Evolutionary conservation across 2,888 invertebrate species (phyloP).

Genomic region (Drosophila fulvimacula): DNA sequence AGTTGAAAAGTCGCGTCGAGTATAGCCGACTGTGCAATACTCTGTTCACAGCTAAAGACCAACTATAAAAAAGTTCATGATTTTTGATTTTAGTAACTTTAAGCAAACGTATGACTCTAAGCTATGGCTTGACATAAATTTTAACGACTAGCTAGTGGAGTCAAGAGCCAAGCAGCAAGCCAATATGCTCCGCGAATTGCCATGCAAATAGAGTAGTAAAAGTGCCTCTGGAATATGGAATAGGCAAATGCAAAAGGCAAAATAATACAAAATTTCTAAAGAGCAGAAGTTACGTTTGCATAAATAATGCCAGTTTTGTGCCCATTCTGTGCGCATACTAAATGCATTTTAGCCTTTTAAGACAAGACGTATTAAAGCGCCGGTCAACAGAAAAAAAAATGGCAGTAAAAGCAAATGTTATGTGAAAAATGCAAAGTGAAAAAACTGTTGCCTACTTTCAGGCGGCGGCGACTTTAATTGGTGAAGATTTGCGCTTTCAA

Average conservation of each 20-base stretch:
- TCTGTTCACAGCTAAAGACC: not conserved
- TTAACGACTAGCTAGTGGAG: not conserved
- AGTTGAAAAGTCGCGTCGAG: not conserved
- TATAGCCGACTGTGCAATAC: not conserved
- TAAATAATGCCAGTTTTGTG: conserved; percentile 73
- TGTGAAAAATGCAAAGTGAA: conserved; percentile 4
- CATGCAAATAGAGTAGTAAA: not conserved
- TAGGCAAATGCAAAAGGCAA: conserved; percentile 46
- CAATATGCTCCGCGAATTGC: not conserved
- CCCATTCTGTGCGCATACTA: conserved; percentile 67
- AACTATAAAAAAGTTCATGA: not conserved
- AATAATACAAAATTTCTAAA: conserved; percentile 74
- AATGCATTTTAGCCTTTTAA: conserved; percentile 63
- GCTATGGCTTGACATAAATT: not conserved
- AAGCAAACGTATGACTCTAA: not conserved
- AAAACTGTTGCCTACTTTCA: conserved; percentile 40
- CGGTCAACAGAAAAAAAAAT: conserved; percentile 2
- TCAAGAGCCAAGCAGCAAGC: not conserved
- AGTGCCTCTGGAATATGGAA: conserved; percentile 31
- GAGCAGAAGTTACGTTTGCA: conserved; percentile 77
- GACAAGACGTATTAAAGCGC: conserved; percentile 42
- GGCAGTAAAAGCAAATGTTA: not conserved
- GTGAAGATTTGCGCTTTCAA: not conserved
- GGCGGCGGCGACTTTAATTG: conserved; percentile 11
- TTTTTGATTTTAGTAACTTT: not conserved